Evolutionary conservation across 1,140 invertebrate species (phyloP).

Genomic region (Drosophila littoralis): DNA sequence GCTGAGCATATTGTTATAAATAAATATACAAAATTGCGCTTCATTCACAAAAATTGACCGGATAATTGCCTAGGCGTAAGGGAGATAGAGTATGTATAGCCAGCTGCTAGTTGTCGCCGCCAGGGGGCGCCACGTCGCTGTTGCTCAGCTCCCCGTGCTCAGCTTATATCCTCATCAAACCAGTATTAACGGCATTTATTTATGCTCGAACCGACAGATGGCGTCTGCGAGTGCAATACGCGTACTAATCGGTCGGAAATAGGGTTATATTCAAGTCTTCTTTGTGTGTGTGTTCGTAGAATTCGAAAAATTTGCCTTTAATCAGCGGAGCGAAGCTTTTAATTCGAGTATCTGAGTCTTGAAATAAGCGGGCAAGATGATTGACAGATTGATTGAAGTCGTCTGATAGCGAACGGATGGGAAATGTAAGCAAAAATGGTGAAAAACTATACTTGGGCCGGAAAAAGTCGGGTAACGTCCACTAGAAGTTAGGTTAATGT

Average conservation of each 20-base stretch:
- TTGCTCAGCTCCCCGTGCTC: background rate
- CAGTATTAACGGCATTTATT: conserved; percentile 35
- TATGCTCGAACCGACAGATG: conserved; percentile 21
- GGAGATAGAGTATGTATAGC: background rate
- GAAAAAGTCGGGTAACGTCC: too few relatives aligned
- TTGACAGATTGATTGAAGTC: background rate
- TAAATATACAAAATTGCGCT: conserved; percentile 31
- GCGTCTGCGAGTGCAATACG: background rate
- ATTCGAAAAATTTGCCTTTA: conserved; percentile 29
- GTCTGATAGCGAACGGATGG: too few relatives aligned
- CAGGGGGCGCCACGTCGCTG: conserved; percentile 12
- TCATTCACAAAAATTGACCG: conserved; percentile 40
- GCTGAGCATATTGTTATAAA: conserved; percentile 22
- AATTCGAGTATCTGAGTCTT: background rate
- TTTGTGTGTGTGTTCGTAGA: background rate
- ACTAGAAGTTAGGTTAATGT: too few relatives aligned
- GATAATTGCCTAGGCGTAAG: background rate
- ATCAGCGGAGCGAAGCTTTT: conserved; percentile 3
- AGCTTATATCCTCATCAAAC: conserved; percentile 39
- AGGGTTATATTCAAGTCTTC: conserved; percentile 9
- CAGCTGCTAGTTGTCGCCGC: conserved; percentile 14
- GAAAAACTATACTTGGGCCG: too few relatives aligned
- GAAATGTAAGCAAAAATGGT: too few relatives aligned
- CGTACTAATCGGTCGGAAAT: conserved; percentile 7
- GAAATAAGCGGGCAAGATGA: background rate